Evolutionary conservation across 2,113 vertebrate species (phyloP).

Genomic region (Caranx ignobilis): DNA sequence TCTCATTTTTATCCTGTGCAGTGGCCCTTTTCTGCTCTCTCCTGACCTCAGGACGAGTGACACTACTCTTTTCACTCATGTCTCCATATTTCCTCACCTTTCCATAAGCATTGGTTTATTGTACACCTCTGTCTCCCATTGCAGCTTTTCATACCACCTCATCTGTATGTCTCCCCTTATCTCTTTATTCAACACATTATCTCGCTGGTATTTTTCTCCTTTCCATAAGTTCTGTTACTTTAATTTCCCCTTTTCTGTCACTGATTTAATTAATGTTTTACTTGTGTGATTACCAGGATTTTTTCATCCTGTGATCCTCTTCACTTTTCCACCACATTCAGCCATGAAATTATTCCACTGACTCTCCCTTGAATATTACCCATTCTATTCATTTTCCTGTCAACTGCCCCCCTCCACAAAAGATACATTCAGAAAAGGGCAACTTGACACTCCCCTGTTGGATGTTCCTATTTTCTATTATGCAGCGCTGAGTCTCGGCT

Average conservation of each 20-base stretch:
- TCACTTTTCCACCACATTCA: slow-evolving; percentile 5
- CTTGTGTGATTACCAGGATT: slow-evolving; percentile 39
- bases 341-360: slow-evolving; percentile 45
- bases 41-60: slow-evolving; percentile 29
- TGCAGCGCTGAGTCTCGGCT: slow-evolving; percentile 21
- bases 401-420: slow-evolving; percentile 15
- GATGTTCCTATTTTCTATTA: slow-evolving; percentile 51
- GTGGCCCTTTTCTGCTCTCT: slow-evolving; percentile 54
- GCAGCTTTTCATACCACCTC: not conserved
- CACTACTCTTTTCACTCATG: not conserved
- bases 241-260: slow-evolving; percentile 26
- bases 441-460: slow-evolving; percentile 52
- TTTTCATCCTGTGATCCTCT: slow-evolving; percentile 11
- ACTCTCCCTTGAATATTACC: slow-evolving; percentile 24
- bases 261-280: slow-evolving; percentile 54
- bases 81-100: not conserved
- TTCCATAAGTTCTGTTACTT: slow-evolving; percentile 26
- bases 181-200: not conserved
- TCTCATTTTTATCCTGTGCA: slow-evolving; percentile 64
- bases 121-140: not conserved
- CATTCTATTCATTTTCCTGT: slow-evolving; percentile 55
- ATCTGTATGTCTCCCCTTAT: slow-evolving; percentile 8
- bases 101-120: not conserved
- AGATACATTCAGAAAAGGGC: slow-evolving; percentile 50
- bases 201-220: not conserved